Evolutionary conservation across 2,888 invertebrate genomes (phyloP), one percentile per base, ranked within the genome.

Genomic region (Sialis lutaria): DNA sequence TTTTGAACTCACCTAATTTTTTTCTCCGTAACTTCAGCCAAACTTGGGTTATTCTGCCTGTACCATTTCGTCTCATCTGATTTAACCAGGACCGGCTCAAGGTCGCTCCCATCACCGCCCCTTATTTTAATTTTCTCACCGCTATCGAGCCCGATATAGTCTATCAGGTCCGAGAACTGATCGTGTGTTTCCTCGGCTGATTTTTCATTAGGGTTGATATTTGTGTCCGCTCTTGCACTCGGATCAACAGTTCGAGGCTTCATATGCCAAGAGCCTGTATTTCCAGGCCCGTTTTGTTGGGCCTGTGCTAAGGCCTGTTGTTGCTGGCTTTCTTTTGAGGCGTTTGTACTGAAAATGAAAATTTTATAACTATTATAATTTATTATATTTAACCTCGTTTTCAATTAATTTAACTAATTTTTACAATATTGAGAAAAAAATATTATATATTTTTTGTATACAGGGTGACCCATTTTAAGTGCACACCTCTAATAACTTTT

Each of bases 11-110:
- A 72, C 72, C 66, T 64, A 41, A 63, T 55, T 52, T 60, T 58
- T 35, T 69, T 59, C 48, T 65, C 75, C 57, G 79, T 77, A 63
- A 85, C 64, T 55, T 82, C 77, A 0, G 74, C 80, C 49, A 88
- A 69, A 4, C 77, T 78, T 0, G 84, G 85, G 62, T 83, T 83
- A 50, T 77, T 73, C 2, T 69, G 67, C 46, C 69, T 62, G 49
- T 67, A 53, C 13, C 70, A 63, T 50, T 75, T 74, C 41, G 74
- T 68, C 53, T 75, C 73, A 42, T 68, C 66, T 49, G 64, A 66
- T 50, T 66, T 67, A 49, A 65, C 58, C 39, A 72, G 58, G 9
- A 71, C 69, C 33, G 68, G 63, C 35, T 72, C 69, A 12, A 64
- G 58, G 53, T 74, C 66, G 32, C 73, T 73, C 22, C 22, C 22